Base-by-base conservation (phyloP, 2,113 vertebrate species). In the Megaceryle torquata region DNA sequence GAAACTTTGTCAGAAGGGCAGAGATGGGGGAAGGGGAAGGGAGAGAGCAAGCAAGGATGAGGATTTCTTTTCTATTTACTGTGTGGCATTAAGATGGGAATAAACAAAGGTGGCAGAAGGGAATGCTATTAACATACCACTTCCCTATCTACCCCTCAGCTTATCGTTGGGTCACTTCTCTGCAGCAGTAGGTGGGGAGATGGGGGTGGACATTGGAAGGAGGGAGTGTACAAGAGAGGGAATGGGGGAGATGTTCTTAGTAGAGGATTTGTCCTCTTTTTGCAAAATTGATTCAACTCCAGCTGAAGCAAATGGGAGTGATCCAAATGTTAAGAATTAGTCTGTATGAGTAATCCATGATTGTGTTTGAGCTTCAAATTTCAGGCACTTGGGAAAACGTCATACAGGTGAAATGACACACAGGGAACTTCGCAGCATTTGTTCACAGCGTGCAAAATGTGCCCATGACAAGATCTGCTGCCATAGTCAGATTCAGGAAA, bases 1-100 rank as follows among this genome's bases (percentile, higher is more conserved):
- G 89, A 61, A 93, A 89, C 81, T 87, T 70, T 70, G 82, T 82
- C 91, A 94, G 39, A 63, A 92, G 60, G 53, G 46, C 86, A 70
- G 77, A 56, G 65, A 7, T n/a, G 87, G 93, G 80, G 88, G 91
- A 91, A 91, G 89, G 91, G 83, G 89, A 88, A 91, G 89, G 91
- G 80, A 74, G 5, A 68, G 29, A 93, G 48, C 18, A 82, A 94
- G 80, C 51, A 68, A 88, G 28, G 22, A 59, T 89, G 65, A 93
- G 44, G 25, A 26, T 61, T 93, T 88, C 44, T 90, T 94, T 77
- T 80, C 1, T 48, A 44, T 91, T 84, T 80, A 41, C 25, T 20
- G 54, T 56, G n/a, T 31, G 68, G 54, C 37, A 86, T 85, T 65
- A 71, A 68, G 68, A 37, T 21, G 46, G 61, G 63, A 94, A 79